A percentile compares a stretch with the other conserved stretches of the same genome.
Evolutionary conservation across 2,888 invertebrate species (phyloP).

Genomic region (Meteorus colon): DNA sequence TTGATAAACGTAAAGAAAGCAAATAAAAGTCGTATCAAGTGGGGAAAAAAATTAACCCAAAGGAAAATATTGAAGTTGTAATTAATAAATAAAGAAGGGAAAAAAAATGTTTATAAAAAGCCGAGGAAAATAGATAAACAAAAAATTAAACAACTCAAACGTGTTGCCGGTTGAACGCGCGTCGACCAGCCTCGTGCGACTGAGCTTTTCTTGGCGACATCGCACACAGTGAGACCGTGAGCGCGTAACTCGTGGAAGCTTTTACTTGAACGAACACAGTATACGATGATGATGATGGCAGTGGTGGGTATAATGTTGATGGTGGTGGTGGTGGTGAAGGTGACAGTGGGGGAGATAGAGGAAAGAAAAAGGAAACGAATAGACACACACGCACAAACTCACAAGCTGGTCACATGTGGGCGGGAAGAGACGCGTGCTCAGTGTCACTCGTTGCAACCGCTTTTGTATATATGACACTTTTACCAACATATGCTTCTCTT

Average conservation of each 20-base stretch:
- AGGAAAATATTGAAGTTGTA: neutral
- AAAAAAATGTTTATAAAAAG: slow-evolving; percentile 24
- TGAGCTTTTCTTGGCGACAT: slow-evolving; percentile 58
- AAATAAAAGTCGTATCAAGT: slow-evolving; percentile 9
- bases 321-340: neutral
- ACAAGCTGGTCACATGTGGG: slow-evolving; percentile 51
- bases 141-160: slow-evolving; percentile 6
- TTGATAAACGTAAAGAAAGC: neutral
- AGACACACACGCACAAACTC: slow-evolving; percentile 46
- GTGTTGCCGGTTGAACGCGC: slow-evolving; percentile 47
- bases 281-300: slow-evolving; percentile 38
- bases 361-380: slow-evolving; percentile 29
- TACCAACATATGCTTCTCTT: slow-evolving; percentile 44
- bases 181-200: slow-evolving; percentile 61
- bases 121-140: slow-evolving; percentile 37
- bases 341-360: slow-evolving; percentile 21
- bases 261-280: slow-evolving; percentile 30
- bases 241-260: slow-evolving; percentile 44
- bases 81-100: slow-evolving; percentile 14
- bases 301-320: slow-evolving; percentile 11
- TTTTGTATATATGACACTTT: slow-evolving; percentile 63
- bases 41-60: neutral
- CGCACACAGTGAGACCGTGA: slow-evolving; percentile 47
- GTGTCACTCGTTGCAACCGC: slow-evolving; percentile 64
- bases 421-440: slow-evolving; percentile 65